Evolutionary conservation across 2,113 vertebrate genomes (phyloP), one percentile per base, ranked within the genome.

Genomic region (Plotosus lineatus): DNA sequence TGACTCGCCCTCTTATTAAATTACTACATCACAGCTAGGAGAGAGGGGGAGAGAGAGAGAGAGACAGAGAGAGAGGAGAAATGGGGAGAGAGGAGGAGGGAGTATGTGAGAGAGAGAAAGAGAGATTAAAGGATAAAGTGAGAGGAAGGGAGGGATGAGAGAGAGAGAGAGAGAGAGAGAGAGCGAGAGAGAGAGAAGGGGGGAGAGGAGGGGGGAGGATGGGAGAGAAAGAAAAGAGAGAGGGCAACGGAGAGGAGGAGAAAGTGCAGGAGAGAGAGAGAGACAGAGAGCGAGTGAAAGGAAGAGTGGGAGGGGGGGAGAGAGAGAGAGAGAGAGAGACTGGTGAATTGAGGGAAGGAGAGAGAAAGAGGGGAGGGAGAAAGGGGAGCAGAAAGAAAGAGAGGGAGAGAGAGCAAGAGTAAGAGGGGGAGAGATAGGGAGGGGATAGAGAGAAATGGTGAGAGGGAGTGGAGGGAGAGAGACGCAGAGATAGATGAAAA

Each of bases 1-100:
- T 90, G 92, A 88, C 91, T 92, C 82, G 50, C 84, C 55, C 85
- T 88, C 86, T 93, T 91, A 93, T 89, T 92, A 92, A 93, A 90
- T 90, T 90, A 91, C 88, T 86, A 75, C 72, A 3, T 87, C 71
- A 50, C 84, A 85, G 85, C 66, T 9, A 31, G 78, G 26, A 60
- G 56, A n/a, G 28, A 61, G 23, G 33, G 4, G 33, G 58, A 60
- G 2, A 31, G 56, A 60, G 26, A 61, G 58, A 61, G 3, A 61
- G 28, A 61, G 58, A 71, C 42, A 31, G 68, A 0, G 6, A 31
- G 15, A 5, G 26, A 26, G 1, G 40, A 9, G 23, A 1, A 26
- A 44, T 5, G 5, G 44, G 78, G 26, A 60, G 56, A n/a, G 28
- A 61, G 23, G 33, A 2, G 33, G 58, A 60, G 2, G 14, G 56